Evolutionary conservation across 2,888 invertebrate species (phyloP).

Genomic region (Barypeithes pellucidus): DNA sequence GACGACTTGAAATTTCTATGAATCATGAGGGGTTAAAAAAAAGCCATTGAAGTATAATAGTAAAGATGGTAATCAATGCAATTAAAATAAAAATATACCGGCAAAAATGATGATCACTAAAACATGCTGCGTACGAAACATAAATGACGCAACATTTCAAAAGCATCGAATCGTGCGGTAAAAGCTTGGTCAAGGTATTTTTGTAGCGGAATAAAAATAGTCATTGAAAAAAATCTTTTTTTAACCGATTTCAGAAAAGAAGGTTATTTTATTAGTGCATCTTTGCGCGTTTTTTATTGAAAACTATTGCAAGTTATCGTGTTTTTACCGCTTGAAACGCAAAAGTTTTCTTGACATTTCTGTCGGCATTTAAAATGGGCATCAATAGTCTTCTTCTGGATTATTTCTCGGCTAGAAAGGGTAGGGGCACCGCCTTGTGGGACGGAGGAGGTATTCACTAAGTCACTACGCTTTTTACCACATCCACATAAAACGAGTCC

Average conservation of each 20-base stretch:
- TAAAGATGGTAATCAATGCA: background rate
- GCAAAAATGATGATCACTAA: background rate
- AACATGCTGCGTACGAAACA: background rate
- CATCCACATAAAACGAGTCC: too few species aligned
- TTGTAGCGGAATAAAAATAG: constrained; percentile 11
- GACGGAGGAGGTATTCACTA: too few species aligned
- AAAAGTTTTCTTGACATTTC: too few species aligned
- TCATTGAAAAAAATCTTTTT: background rate
- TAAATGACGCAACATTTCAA: background rate
- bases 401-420: too few species aligned
- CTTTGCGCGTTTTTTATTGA: background rate
- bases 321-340: too few species aligned
- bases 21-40: background rate
- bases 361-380: too few species aligned
- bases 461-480: too few species aligned
- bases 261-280: background rate
- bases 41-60: background rate
- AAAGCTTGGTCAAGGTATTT: constrained; percentile 2
- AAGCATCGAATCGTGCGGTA: constrained; percentile 11
- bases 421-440: too few species aligned
- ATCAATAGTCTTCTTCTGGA: too few species aligned
- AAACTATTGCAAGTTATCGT: background rate
- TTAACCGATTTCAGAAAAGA: background rate
- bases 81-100: background rate
- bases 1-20: background rate